phyloP scores from a whole-genome alignment of 1,140 invertebrate genomes.

The Cataglyphis hispanica region DNA sequence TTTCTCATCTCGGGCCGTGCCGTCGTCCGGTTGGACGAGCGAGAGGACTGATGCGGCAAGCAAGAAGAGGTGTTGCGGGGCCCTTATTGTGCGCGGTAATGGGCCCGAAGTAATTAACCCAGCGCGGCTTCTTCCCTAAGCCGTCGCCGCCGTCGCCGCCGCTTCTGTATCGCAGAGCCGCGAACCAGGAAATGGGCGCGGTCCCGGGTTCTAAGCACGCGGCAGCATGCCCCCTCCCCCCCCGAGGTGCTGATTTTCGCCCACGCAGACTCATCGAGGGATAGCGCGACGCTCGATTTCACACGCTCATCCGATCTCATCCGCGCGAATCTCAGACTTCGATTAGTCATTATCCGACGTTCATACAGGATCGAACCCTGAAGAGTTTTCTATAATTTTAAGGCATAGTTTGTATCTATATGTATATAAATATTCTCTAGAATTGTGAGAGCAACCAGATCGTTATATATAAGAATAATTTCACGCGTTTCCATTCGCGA shows the following conservation, averaged over 20 bases:
- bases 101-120: slow-evolving; percentile 78
- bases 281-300: slow-evolving; percentile 39
- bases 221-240: too few relatives aligned
- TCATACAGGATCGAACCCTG: background rate
- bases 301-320: slow-evolving; percentile 34
- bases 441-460: background rate
- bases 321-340: background rate
- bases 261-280: slow-evolving; percentile 63
- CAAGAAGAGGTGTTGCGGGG: slow-evolving; percentile 72
- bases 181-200: slow-evolving; percentile 53
- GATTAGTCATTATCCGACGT: background rate
- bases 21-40: slow-evolving; percentile 45
- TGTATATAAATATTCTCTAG: background rate
- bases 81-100: slow-evolving; percentile 75
- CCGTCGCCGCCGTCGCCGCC: slow-evolving; percentile 17
- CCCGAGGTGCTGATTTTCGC: slow-evolving; percentile 41
- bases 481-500: background rate
- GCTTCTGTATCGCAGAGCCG: slow-evolving; percentile 54
- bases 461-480: background rate
- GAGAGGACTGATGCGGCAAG: slow-evolving; percentile 35
- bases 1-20: slow-evolving; percentile 55
- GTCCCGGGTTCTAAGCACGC: background rate
- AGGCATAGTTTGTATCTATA: too few relatives aligned
- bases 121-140: slow-evolving; percentile 42
- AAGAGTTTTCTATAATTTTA: background rate